Evolutionary conservation across 2,888 invertebrate genomes (phyloP), one percentile per base, ranked within the genome.

Genomic region (Trichogramma dendrolimi): DNA sequence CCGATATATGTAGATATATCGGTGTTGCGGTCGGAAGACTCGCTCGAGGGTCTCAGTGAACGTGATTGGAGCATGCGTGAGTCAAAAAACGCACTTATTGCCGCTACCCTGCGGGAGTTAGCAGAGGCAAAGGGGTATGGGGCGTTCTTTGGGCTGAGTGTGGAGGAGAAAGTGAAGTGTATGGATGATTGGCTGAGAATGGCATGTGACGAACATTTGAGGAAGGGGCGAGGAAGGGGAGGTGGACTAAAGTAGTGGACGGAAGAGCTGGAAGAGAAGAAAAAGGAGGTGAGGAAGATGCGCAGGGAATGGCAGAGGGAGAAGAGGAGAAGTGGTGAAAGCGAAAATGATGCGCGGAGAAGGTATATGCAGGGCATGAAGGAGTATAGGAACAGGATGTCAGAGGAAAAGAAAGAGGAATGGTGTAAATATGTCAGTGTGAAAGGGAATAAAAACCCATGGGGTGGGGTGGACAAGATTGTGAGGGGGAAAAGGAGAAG

Each of bases 401-500:
- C 11, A 10, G 43, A 55, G 5, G 39, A 43, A 8, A 62, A 62
- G 40, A 47, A 62, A 47, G 46, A 39, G 6, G 54, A 62, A 11
- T 59, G 62, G 59, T 27, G 10, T 5, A 47, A 46, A 6, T 62
- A 55, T 52, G 62, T 62, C 1, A 41, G 5, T 5, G 42, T 6
- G 5, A 51, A 59, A 27, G 43, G 58, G 4, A 46, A 44, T 8
- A 14, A 6, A 8, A 43, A 61, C n/a, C 48, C 53, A 0, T 61
- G 57, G 57, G 52, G 53, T 3, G 10, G 47, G 7, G 60, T 60
- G 0, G 57, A 61, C 27, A 61, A 57, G 53, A 42, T 61, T 14
- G 6, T 57, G 56, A 47, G 48, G 38, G 39, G 43, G 43, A 5
- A 55, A 8, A 10, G 0, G 10, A n/a, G 4, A 47, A 14, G 7